Evolutionary conservation across 2,888 invertebrate genomes (phyloP).

Genomic region (Tethea ocularis): DNA sequence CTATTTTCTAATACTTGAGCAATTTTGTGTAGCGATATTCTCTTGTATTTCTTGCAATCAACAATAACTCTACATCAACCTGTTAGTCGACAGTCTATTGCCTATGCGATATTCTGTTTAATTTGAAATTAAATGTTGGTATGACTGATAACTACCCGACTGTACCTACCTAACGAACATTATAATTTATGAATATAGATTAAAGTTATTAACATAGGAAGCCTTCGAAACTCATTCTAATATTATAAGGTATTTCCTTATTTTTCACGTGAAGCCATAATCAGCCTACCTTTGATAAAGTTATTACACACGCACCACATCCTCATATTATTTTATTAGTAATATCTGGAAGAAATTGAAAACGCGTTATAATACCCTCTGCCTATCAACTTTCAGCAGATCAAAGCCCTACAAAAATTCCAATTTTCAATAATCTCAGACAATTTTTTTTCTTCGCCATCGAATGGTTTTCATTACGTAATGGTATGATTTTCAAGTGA

Average conservation of each 20-base stretch:
- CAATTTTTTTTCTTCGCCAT: constrained; percentile 36
- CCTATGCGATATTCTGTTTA: too few relatives aligned
- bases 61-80: too few relatives aligned
- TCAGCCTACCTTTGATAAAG: constrained; percentile 11
- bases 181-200: too few relatives aligned
- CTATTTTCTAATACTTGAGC: constrained; percentile 2
- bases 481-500: constrained; percentile 49
- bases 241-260: background rate
- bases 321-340: constrained; percentile 12
- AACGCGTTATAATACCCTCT: constrained; percentile 22
- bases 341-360: constrained; percentile 15
- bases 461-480: constrained; percentile 50
- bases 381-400: constrained; percentile 23
- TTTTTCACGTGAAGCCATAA: background rate
- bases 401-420: constrained; percentile 43
- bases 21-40: background rate
- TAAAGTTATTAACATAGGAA: too few relatives aligned
- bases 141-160: too few relatives aligned
- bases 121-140: too few relatives aligned
- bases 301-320: constrained; percentile 13
- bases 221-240: background rate
- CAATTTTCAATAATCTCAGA: constrained; percentile 51
- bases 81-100: too few relatives aligned
- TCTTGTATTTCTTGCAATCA: background rate
- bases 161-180: too few relatives aligned